These are phyloP conservation scores for Petrolisthes manimaculis DNA, from an alignment of 2,888 invertebrate species.

Conservation along the genomic window DNA sequence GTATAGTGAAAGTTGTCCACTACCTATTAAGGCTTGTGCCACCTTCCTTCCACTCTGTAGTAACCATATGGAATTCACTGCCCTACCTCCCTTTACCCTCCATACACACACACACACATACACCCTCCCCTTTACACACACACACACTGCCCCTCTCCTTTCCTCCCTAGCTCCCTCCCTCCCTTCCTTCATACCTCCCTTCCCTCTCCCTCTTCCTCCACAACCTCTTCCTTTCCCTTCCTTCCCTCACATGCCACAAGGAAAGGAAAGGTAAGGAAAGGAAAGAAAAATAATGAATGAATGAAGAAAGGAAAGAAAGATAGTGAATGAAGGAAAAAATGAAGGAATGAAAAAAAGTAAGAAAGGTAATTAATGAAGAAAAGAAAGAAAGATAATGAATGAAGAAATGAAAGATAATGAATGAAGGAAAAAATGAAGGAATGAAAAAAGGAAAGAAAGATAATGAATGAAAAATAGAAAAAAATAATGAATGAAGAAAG, in stretches of 20 bases:
- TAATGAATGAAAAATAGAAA: neutral
- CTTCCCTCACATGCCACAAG: too few species aligned
- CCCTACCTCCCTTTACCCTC: neutral
- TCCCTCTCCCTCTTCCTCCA: too few species aligned
- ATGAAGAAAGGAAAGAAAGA: neutral
- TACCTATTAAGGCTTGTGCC: neutral
- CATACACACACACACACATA: constrained; percentile 14
- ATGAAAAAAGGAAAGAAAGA: neutral
- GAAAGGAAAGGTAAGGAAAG: neutral
- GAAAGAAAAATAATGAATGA: neutral
- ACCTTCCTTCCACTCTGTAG: neutral
- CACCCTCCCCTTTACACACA: constrained; percentile 1
- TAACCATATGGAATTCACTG: neutral
- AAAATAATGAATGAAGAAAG: neutral
- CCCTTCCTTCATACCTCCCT: too few species aligned
- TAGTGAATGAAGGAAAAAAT: neutral
- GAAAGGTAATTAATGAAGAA: too few species aligned
- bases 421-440: neutral
- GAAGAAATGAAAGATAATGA: neutral
- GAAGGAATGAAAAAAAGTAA: too few species aligned
- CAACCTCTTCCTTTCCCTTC: too few species aligned
- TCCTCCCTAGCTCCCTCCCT: too few species aligned
- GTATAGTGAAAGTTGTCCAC: neutral
- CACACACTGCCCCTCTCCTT: too few species aligned
- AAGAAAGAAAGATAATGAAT: neutral